Percentiles rank a stretch among this genome's conserved stretches.
Conservation (phyloP, 2,113 vertebrate genomes). For the Etheostoma spectabile region DNA sequence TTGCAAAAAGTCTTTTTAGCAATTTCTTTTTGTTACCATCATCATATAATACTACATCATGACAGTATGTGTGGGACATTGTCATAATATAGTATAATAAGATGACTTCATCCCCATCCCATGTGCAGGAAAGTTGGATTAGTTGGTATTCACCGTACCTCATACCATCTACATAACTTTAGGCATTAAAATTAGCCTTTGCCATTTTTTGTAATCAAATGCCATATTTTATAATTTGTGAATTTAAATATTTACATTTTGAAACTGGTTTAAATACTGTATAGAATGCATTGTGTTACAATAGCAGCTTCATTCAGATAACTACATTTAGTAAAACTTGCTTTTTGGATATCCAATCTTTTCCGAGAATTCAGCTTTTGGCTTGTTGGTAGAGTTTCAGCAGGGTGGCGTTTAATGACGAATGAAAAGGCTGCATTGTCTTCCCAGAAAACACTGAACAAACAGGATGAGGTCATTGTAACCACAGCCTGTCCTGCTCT, state of each 20-base stretch:
- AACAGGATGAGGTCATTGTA: slow-evolving; percentile 82
- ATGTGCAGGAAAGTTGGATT: neutral
- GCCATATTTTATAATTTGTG: neutral
- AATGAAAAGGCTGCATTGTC: slow-evolving; percentile 79
- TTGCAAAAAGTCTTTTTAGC: neutral
- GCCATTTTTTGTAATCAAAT: no score
- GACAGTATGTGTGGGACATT: neutral
- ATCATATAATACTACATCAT: neutral
- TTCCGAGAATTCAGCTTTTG: slow-evolving; percentile 16
- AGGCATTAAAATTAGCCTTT: neutral
- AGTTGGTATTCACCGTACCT: neutral
- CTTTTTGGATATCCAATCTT: neutral
- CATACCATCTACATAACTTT: neutral
- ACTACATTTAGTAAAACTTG: neutral
- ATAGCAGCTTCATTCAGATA: neutral
- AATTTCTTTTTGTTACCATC: neutral
- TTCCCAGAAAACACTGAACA: slow-evolving; percentile 78
- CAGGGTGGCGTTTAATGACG: slow-evolving; percentile 58
- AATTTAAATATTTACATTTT: neutral
- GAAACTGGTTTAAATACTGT: neutral
- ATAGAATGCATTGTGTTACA: neutral
- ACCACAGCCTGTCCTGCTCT: slow-evolving; percentile 62
- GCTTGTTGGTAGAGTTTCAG: slow-evolving; percentile 42
- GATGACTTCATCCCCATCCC: no score
- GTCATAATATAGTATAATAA: no score